Evolutionary conservation across 1,140 invertebrate genomes (phyloP).

Genomic region (Cephus cinctus): DNA sequence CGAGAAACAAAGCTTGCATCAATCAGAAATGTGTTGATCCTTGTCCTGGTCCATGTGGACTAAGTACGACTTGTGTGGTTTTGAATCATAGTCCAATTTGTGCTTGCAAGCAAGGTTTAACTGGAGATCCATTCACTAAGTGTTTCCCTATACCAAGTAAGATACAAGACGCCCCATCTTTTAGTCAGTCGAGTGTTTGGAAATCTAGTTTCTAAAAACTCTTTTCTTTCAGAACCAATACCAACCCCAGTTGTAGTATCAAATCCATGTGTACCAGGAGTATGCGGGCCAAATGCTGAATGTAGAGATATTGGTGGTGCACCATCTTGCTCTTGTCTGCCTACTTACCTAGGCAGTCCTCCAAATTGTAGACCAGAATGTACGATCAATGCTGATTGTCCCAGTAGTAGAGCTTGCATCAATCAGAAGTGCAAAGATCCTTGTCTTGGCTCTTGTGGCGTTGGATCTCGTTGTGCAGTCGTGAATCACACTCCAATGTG

Average conservation of each 20-base stretch:
- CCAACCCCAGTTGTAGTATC: conserved; percentile 27
- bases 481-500: conserved; percentile 67
- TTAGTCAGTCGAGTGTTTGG: too few relatives aligned
- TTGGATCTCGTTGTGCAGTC: conserved; percentile 63
- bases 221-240: conserved; percentile 21
- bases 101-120: conserved; percentile 65
- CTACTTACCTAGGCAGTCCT: conserved; percentile 66
- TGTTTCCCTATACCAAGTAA: conserved; percentile 53
- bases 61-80: conserved; percentile 63
- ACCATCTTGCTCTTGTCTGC: conserved; percentile 65
- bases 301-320: conserved; percentile 62
- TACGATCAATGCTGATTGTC: conserved; percentile 65
- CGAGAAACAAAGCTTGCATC: conserved; percentile 62
- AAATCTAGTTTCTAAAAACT: too few relatives aligned
- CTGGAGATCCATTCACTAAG: conserved; percentile 69
- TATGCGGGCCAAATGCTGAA: conserved; percentile 69
- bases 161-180: conserved; percentile 11
- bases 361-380: conserved; percentile 72
- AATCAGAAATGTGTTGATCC: conserved; percentile 69
- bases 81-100: conserved; percentile 68
- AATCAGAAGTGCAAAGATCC: conserved; percentile 69
- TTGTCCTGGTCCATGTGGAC: conserved; percentile 69
- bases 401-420: conserved; percentile 63
- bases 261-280: conserved; percentile 66
- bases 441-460: conserved; percentile 73